These are phyloP conservation scores for Phrixothrix hirtus DNA, from an alignment of 2,888 invertebrate species.

Conservation along the genomic window DNA sequence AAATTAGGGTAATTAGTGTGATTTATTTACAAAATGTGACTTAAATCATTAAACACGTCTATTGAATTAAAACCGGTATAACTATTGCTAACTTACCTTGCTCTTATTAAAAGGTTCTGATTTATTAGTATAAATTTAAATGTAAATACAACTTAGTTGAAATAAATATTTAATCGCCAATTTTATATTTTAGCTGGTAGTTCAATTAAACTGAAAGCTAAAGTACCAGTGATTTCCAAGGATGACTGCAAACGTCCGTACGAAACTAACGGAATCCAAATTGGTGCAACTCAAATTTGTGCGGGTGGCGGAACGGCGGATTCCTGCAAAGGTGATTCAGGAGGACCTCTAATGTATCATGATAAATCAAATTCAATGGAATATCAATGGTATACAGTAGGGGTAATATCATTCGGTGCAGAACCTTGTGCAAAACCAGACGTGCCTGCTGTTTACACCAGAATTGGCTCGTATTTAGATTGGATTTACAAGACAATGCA, in stretches of 20 bases:
- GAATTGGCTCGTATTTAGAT: conserved; percentile 62
- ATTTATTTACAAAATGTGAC: too few species aligned
- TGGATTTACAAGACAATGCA: conserved; percentile 60
- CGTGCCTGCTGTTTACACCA: conserved; percentile 71
- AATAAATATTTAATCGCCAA: too few species aligned
- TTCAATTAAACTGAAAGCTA: conserved; percentile 63
- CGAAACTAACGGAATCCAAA: conserved; percentile 54
- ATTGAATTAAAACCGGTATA: too few species aligned
- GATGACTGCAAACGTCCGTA: conserved; percentile 60
- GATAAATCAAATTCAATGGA: conserved; percentile 51
- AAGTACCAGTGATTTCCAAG: conserved; percentile 63
- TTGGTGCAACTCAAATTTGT: conserved; percentile 66
- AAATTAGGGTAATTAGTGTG: too few species aligned
- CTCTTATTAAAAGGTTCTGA: too few species aligned
- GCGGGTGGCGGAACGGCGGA: conserved; percentile 72
- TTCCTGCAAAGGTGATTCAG: conserved; percentile 76
- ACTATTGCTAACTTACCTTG: too few species aligned
- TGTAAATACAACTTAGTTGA: too few species aligned
- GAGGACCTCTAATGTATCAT: conserved; percentile 71
- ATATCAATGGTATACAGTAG: conserved; percentile 63
- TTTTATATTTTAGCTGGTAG: conserved; percentile 45
- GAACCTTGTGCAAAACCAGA: conserved; percentile 66
- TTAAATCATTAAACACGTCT: too few species aligned
- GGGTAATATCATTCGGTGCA: conserved; percentile 70
- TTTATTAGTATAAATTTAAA: too few species aligned